Evolutionary conservation across 2,797 vertebrate genomes (phyloP).

Genomic region (Cossypha niveicapilla): DNA sequence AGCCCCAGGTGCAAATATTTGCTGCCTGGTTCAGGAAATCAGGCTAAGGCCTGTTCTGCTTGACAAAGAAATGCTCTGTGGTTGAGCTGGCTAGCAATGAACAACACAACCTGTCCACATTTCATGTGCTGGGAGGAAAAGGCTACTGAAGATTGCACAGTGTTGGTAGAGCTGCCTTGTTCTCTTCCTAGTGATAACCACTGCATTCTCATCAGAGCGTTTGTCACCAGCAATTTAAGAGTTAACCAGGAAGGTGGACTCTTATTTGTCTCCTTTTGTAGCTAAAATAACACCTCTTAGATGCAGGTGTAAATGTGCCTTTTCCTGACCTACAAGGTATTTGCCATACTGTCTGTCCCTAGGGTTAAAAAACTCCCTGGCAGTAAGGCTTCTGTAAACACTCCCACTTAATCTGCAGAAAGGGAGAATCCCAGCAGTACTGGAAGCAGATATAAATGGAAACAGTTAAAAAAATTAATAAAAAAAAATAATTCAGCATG

Average conservation of each 20-base stretch:
- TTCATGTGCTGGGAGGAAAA: not conserved
- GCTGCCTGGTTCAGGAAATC: not conserved
- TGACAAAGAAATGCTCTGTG: not conserved
- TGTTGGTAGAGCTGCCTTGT: not conserved
- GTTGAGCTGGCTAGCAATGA: not conserved
- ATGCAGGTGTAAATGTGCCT: not conserved
- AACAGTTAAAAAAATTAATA: slow-evolving; percentile 37
- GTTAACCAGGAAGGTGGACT: not conserved
- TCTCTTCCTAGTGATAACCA: not conserved
- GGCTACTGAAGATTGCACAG: not conserved
- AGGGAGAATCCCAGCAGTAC: slow-evolving; percentile 27
- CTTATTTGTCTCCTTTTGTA: not conserved
- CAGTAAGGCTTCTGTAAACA: slow-evolving; percentile 32
- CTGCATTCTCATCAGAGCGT: not conserved
- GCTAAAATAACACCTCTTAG: not conserved
- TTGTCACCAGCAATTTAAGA: not conserved
- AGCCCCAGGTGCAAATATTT: not conserved
- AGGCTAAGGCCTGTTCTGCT: not conserved
- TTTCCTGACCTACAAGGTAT: not conserved
- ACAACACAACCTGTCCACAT: not conserved
- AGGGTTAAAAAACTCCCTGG: slow-evolving; percentile 16
- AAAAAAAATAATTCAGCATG: slow-evolving; percentile 5
- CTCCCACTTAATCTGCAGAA: slow-evolving; percentile 27
- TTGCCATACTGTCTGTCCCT: not conserved
- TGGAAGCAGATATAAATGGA: slow-evolving; percentile 29